Base-by-base conservation (phyloP, 2,888 invertebrate species). In the Cyaniris semiargus region DNA sequence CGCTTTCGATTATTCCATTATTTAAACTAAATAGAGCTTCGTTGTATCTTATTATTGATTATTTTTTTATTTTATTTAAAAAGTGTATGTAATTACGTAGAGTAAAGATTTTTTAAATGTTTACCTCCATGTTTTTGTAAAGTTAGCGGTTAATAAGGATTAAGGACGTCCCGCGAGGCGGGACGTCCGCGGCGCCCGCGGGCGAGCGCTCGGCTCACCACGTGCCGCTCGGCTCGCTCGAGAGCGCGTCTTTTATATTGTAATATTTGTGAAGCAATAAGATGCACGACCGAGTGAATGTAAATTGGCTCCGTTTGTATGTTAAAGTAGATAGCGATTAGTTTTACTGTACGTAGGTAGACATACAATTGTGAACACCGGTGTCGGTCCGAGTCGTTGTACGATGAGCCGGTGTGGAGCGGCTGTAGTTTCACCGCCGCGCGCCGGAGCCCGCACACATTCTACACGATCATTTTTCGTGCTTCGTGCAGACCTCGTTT, bases 1-100 rank as follows among this genome's bases (percentile, higher is more conserved):
- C 85, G 84, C 88, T 90, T 93, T 90, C 90, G 91, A 92, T 89
- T 92, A 93, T 94, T 94, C 93, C 93, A 93, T 89, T 90, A 90
- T 89, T 90, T 89, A 89, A 90, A 83, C 83, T 66, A 86, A 84
- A 84, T 88, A 89, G 88, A 86, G 84, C 87, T 89, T 91, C 89
- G 91, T 92, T 92, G 90, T 91, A 90, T 89, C 88, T 87, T 90
- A 90, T 91, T 86, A 91, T 89, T 89, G 88, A 91, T 92, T 91
- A 86, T 89, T 89, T 90, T 92, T 91, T 90, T 90, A 90, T 91
- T 88, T 91, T 92, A 92, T 92, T 92, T 92, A 91, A 92, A 89
- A 82, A 77, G 31, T 79, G 81, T 83, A 86, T 74, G 85, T 86
- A 85, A 91, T 92, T 92, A 90, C 90, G 86, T 91, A 91, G 89